These are phyloP conservation scores for Chironomus riparius DNA, from an alignment of 2,888 invertebrate genomes.

Conservation along the genomic window DNA sequence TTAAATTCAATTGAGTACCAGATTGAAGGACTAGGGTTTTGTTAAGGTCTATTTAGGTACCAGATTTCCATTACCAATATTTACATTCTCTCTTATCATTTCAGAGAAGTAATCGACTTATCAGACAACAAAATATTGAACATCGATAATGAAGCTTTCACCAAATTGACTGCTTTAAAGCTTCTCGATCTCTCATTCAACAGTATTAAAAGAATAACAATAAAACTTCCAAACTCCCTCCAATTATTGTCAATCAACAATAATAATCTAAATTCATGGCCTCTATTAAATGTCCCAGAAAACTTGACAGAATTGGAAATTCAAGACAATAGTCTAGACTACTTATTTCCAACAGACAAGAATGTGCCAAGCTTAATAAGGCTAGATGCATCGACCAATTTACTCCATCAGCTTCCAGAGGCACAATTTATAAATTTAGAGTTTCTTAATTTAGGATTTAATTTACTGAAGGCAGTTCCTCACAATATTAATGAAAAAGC, in stretches of 20 bases:
- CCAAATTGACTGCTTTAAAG: conserved; percentile 9
- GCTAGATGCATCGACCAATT: conserved; percentile 21
- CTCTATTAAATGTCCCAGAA: conserved; percentile 13
- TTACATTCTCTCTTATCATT: not conserved
- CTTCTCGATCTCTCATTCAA: conserved; percentile 28
- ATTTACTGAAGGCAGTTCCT: conserved; percentile 25
- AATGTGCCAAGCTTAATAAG: conserved; percentile 12
- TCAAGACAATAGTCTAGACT: conserved; percentile 25
- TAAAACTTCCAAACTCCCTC: conserved; percentile 20
- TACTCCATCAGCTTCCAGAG: conserved; percentile 6
- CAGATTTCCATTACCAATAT: not conserved
- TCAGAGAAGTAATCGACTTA: conserved; percentile 27
- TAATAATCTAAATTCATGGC: conserved; percentile 28
- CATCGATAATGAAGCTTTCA: conserved; percentile 28
- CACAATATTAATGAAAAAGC: conserved; percentile 11
- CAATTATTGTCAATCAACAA: conserved; percentile 18
- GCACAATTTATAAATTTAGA: conserved; percentile 1
- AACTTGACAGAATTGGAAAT: conserved; percentile 26
- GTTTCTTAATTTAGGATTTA: conserved; percentile 27
- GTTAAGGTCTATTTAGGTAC: too few species aligned
- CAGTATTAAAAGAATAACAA: not conserved
- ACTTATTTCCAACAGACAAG: not conserved
- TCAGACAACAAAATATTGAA: conserved; percentile 24
- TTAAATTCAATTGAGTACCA: too few species aligned
- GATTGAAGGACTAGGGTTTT: not conserved